phyloP scores from a whole-genome alignment of 2,113 vertebrate species.

The Myxocyprinus asiaticus region DNA sequence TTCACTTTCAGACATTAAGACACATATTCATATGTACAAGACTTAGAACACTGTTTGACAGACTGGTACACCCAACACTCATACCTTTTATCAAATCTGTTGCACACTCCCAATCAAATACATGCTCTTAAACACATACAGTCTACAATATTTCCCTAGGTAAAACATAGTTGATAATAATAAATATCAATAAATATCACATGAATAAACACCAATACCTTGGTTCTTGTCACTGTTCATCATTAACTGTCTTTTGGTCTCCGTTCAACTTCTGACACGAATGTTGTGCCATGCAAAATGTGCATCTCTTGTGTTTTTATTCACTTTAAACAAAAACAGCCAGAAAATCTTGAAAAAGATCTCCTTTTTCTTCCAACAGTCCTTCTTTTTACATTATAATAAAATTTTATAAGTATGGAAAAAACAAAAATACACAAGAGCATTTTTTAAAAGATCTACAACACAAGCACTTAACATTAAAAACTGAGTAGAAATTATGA shows the following conservation, averaged over 20 bases:
- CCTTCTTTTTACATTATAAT: neutral
- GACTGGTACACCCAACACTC: no score
- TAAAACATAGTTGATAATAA: slow-evolving; percentile 67
- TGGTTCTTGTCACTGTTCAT: slow-evolving; percentile 37
- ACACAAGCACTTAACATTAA: slow-evolving; percentile 50
- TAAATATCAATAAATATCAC: slow-evolving; percentile 67
- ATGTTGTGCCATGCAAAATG: slow-evolving; percentile 54
- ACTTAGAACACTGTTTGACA: no score
- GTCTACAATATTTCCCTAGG: slow-evolving; percentile 59
- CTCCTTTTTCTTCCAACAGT: neutral
- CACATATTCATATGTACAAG: slow-evolving; percentile 46
- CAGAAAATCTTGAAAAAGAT: neutral
- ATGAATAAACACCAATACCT: slow-evolving; percentile 54
- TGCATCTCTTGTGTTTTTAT: slow-evolving; percentile 17
- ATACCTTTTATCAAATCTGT: no score
- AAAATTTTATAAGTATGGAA: slow-evolving; percentile 9
- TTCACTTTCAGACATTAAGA: slow-evolving; percentile 61
- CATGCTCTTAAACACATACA: slow-evolving; percentile 55
- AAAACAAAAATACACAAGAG: slow-evolving; percentile 23
- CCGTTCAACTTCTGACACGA: slow-evolving; percentile 39
- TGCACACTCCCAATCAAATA: no score
- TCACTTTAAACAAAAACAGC: neutral
- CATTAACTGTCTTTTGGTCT: slow-evolving; percentile 43
- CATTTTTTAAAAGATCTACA: slow-evolving; percentile 47
- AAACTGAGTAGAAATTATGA: slow-evolving; percentile 17